Base-by-base conservation (phyloP, 2,888 invertebrate genomes). In the Apomyelois bistriatella region DNA sequence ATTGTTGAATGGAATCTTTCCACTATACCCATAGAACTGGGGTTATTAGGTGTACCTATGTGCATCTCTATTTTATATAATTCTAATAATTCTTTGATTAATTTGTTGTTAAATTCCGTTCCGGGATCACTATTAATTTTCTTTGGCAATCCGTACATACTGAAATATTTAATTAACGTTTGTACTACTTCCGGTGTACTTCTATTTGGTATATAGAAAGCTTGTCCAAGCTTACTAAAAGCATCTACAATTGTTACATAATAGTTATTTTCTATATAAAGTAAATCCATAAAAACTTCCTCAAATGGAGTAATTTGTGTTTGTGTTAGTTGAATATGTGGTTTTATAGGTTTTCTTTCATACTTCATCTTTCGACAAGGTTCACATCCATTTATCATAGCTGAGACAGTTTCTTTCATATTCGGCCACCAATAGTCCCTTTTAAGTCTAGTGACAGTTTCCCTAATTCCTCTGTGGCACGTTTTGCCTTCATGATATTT, bases 401-500 rank as follows among this genome's bases (percentile, higher is more conserved):
- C 37, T 3, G 48, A 16, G 3, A 53, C 37, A 13, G 51, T 53
- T 32, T 53, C 43, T 22, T 51, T 41, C 51, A 56, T 52, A 37
- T 43, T 52, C 3, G 42, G n/a, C 56, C 51, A 53, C 12, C 13
- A 66, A 48, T 63, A 66, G 8, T 22, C 38, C 36, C 61, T 40
- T 53, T 52, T 63, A 5, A 70, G 13, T 7, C 54, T 43, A 1
- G 47, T 17, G 2, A 59, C 0, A 0, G 64, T 66, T 58, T 68
- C 62, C 1, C 53, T 62, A 7, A 68, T 65, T 0, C 65, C 64
- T 1, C 64, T 12, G 17, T 68, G 64, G 12, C 61, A 61, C 0
- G 60, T 64, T 57, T 61, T 63, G 0, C 66, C 65, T 36, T 43
- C 28, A 30, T 65, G 64, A 13, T 64, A 58, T 55, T 62, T 61